A percentile compares a stretch with the other conserved stretches of the same genome.
These are phyloP conservation scores for Hyposoter dolosus DNA, from an alignment of 2,888 invertebrate species.

Conservation along the genomic window DNA sequence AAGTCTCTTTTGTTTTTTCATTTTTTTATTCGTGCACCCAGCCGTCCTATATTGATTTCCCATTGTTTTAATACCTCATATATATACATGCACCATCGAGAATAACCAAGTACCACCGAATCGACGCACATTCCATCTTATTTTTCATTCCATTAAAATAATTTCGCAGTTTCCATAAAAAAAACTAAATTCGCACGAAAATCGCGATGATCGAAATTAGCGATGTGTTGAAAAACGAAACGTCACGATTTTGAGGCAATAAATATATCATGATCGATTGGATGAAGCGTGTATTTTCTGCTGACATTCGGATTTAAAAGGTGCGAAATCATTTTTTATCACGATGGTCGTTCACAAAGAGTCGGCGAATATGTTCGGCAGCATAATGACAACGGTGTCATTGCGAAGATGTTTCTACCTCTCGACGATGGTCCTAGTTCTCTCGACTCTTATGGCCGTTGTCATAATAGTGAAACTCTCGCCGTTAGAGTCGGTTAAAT, in stretches of 20 bases:
- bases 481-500: constrained; percentile 79
- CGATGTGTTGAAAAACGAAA: neutral
- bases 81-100: constrained; percentile 26
- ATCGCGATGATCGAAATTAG: neutral
- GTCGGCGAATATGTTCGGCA: constrained; percentile 71
- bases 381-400: constrained; percentile 75
- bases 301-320: neutral
- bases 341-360: constrained; percentile 62
- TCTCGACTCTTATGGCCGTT: constrained; percentile 80
- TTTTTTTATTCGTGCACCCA: constrained; percentile 37
- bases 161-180: neutral
- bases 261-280: neutral
- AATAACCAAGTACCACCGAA: neutral
- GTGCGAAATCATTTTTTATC: neutral
- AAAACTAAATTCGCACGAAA: neutral
- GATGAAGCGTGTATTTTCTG: neutral
- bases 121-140: neutral
- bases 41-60: constrained; percentile 65
- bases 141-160: neutral
- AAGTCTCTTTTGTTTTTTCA: constrained; percentile 26
- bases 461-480: constrained; percentile 79
- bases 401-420: constrained; percentile 79
- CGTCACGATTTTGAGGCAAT: neutral
- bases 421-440: constrained; percentile 76
- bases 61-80: constrained; percentile 63